Evolutionary conservation across 1,140 invertebrate genomes (phyloP), one percentile per base, ranked within the genome.

Genomic region (Drosophila athabasca): DNA sequence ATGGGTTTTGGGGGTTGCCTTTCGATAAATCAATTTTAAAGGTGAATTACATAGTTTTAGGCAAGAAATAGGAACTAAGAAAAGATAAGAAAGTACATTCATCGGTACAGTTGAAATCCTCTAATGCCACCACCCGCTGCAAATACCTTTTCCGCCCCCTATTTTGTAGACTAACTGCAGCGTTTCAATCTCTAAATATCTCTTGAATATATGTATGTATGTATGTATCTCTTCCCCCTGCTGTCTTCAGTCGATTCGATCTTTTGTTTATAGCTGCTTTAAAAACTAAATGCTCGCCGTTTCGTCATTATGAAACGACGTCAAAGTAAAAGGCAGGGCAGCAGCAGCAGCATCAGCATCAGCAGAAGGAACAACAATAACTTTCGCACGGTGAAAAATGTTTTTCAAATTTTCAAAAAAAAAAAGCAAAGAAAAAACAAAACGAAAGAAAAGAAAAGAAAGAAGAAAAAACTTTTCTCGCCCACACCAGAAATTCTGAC

Each of bases 301-400:
- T 88, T 87, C 82, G 82, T 87, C 82, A 87, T 82, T 87, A 78
- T 82, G 66, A 62, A 79, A 82, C 82, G 83, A 87, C 82, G 82
- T 87, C 82, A 88, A 87, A 79, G 76, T 68, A 76, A 70, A 62
- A 71, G 58, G 29, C 46, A 39, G 52, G 22, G 46, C 24, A 26
- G 29, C 6, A 29, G 2, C 57, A 62, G n/a, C 11, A 52, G 29
- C 6, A 29, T 7, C 57, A 62, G n/a, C 19, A 52, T 7, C 8
- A 8, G 24, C 7, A 15, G n/a, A 6, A 52, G 24, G 2, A 52
- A 22, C 62, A 73, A 22, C 45, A 68, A 49, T 22, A 84, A 79
- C 75, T 76, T 87, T 87, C 49, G 82, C 82, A 82, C 73, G 50
- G 74, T 78, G 62, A 85, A 87, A 82, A 82, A 88, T 87, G 82